phyloP scores from a whole-genome alignment of 2,113 vertebrate species.

The Bettongia penicillata region DNA sequence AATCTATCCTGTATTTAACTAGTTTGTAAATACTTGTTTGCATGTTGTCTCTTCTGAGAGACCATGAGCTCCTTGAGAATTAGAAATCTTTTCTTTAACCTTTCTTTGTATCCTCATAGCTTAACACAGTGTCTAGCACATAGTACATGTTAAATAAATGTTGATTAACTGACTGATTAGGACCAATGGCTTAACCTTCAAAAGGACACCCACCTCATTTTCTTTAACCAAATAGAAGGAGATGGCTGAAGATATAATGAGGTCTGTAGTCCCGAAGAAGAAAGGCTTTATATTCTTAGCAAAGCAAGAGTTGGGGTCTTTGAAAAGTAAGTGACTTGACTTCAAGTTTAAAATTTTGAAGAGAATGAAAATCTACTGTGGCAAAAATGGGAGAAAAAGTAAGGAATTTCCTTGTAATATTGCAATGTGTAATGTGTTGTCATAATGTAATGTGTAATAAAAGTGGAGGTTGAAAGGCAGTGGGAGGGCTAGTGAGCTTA shows the following conservation, averaged over 20 bases:
- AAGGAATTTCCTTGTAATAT: neutral
- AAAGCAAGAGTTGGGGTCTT: neutral
- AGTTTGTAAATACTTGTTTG: neutral
- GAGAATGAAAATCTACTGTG: neutral
- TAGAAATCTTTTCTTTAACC: neutral
- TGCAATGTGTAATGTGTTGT: neutral
- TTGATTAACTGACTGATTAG: neutral
- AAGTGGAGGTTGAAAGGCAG: neutral
- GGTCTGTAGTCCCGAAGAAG: neutral
- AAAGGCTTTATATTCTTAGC: neutral
- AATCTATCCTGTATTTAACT: neutral
- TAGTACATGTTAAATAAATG: neutral
- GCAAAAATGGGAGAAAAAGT: neutral
- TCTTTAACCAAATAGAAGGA: neutral
- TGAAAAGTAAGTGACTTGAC: neutral
- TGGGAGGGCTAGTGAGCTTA: neutral
- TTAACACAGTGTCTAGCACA: neutral
- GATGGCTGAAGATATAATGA: neutral
- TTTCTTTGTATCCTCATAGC: neutral
- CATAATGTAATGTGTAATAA: neutral
- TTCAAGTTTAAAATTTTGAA: neutral
- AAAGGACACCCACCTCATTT: neutral
- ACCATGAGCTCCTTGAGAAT: neutral
- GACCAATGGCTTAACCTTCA: neutral
- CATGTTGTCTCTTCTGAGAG: neutral